A percentile compares a stretch with the other conserved stretches of the same genome.
These are phyloP conservation scores for Eudasyphora cyanicolor DNA, from an alignment of 2,888 invertebrate species.

Conservation along the genomic window DNA sequence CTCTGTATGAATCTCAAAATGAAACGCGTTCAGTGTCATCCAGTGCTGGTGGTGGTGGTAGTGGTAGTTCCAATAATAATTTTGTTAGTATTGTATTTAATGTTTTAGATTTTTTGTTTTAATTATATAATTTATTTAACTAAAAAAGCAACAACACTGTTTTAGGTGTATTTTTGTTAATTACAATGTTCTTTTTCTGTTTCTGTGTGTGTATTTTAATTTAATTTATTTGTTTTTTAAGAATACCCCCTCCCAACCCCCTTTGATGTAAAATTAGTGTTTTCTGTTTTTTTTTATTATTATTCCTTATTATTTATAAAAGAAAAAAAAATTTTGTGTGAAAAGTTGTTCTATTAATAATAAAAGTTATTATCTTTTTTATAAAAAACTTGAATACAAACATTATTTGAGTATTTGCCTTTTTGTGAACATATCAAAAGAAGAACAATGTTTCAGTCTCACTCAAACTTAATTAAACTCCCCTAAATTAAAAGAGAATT, in stretches of 20 bases:
- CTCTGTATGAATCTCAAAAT: conserved; percentile 29
- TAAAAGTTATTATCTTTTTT: too few species aligned
- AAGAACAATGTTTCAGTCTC: too few species aligned
- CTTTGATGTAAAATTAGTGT: background rate
- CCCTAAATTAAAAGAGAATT: too few species aligned
- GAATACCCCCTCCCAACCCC: background rate
- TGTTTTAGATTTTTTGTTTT: conserved; percentile 79
- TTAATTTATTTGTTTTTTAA: conserved; percentile 58
- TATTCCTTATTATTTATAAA: background rate
- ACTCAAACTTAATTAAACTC: too few species aligned
- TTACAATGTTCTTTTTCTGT: conserved; percentile 44
- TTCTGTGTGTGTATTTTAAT: conserved; percentile 41
- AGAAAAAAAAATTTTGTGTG: background rate
- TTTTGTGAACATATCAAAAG: too few species aligned
- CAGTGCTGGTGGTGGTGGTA: conserved; percentile 21
- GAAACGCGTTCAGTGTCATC: conserved; percentile 52
- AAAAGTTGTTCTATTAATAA: background rate
- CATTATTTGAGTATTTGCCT: too few species aligned
- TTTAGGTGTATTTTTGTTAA: conserved; percentile 44
- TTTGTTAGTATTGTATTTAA: conserved; percentile 79
- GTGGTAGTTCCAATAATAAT: conserved; percentile 67
- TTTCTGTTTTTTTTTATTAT: background rate
- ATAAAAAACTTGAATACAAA: too few species aligned
- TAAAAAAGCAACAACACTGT: conserved; percentile 37
- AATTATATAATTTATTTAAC: conserved; percentile 52